Percentiles rank a stretch among this genome's conserved stretches.
These are phyloP conservation scores for Hartigia nigra DNA, from an alignment of 2,888 invertebrate genomes.

Conservation along the genomic window DNA sequence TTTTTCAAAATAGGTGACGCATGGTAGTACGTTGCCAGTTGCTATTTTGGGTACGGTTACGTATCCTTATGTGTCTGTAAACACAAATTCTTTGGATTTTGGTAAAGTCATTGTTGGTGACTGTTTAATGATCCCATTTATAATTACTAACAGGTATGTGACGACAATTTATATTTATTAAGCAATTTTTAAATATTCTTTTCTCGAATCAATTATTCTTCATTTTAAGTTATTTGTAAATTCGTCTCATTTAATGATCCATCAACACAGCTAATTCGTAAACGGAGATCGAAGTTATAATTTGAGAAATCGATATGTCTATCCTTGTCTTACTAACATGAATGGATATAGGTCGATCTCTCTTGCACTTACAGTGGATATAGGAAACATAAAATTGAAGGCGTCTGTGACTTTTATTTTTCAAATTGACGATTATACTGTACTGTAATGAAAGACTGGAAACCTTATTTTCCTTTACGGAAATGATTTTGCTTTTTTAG, in stretches of 20 bases:
- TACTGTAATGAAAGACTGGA: too few relatives aligned
- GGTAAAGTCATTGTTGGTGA: constrained; percentile 72
- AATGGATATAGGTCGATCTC: too few relatives aligned
- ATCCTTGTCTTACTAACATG: too few relatives aligned
- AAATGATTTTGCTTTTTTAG: constrained; percentile 54
- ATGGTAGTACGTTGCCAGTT: constrained; percentile 72
- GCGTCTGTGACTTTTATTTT: too few relatives aligned
- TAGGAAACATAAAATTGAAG: too few relatives aligned
- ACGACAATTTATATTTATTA: constrained; percentile 9
- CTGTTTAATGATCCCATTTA: constrained; percentile 69
- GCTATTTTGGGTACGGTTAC: constrained; percentile 70
- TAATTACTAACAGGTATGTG: constrained; percentile 70
- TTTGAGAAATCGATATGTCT: too few relatives aligned
- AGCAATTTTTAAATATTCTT: neutral
- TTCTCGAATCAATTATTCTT: too few relatives aligned
- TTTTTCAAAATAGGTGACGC: constrained; percentile 65
- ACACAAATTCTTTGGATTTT: constrained; percentile 68
- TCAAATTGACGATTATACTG: too few relatives aligned
- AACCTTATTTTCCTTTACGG: neutral
- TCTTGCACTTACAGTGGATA: too few relatives aligned
- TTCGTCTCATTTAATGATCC: neutral
- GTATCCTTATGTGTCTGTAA: constrained; percentile 69
- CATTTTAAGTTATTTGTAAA: constrained; percentile 1
- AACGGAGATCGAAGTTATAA: too few relatives aligned
- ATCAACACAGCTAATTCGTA: too few relatives aligned